Evolutionary conservation across 2,888 invertebrate species (phyloP).

Genomic region (Microctonus aethiopoides): DNA sequence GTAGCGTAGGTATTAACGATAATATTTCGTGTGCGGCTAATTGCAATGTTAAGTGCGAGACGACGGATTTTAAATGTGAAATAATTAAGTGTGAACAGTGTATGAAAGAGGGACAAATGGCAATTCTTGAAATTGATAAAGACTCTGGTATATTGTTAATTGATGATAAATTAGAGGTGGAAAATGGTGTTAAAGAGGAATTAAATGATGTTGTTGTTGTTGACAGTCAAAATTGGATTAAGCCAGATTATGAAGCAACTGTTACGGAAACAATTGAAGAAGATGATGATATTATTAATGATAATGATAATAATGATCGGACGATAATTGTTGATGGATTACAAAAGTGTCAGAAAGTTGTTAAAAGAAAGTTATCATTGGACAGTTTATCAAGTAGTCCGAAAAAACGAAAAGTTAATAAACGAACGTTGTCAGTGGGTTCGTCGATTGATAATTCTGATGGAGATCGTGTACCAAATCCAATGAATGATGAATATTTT

Average conservation of each 20-base stretch:
- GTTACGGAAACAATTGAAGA: slow-evolving; percentile 58
- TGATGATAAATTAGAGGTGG: slow-evolving; percentile 55
- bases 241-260: slow-evolving; percentile 63
- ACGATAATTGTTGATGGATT: slow-evolving; percentile 52
- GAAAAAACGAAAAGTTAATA: slow-evolving; percentile 67
- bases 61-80: slow-evolving; percentile 60
- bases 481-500: slow-evolving; percentile 26
- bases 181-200: slow-evolving; percentile 67
- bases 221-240: slow-evolving; percentile 66
- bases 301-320: not conserved
- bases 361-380: slow-evolving; percentile 69
- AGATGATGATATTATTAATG: slow-evolving; percentile 19
- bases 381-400: slow-evolving; percentile 67
- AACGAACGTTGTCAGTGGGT: slow-evolving; percentile 59
- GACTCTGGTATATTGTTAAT: slow-evolving; percentile 59
- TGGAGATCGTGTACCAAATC: slow-evolving; percentile 11
- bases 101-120: slow-evolving; percentile 61
- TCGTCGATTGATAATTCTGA: slow-evolving; percentile 42
- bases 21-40: slow-evolving; percentile 57
- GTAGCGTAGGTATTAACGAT: slow-evolving; percentile 57
- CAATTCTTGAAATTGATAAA: slow-evolving; percentile 60
- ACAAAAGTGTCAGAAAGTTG: slow-evolving; percentile 71
- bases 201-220: slow-evolving; percentile 70
- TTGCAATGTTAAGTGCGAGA: slow-evolving; percentile 63
- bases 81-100: slow-evolving; percentile 65